phyloP scores from a whole-genome alignment of 2,888 invertebrate genomes.

The Aproaerema taeniolella region DNA sequence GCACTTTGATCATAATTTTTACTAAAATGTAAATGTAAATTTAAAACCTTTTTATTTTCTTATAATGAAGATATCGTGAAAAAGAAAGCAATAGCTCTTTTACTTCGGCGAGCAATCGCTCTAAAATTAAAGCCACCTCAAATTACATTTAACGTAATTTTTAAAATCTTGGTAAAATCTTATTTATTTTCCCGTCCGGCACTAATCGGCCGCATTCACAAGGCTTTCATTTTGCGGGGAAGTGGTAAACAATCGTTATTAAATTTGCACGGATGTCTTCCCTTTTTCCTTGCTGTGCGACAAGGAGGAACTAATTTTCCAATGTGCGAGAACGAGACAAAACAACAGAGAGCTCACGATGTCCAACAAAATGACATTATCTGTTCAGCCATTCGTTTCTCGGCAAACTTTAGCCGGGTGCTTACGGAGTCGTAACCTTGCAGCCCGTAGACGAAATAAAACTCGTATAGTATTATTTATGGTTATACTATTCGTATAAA shows the following conservation, averaged over 20 bases:
- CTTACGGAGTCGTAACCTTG: constrained; percentile 46
- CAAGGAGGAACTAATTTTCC: constrained; percentile 47
- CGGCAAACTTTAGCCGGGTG: constrained; percentile 43
- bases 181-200: constrained; percentile 30
- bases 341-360: constrained; percentile 43
- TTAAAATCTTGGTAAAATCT: constrained; percentile 7
- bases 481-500: constrained; percentile 16
- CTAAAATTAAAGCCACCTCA: background rate
- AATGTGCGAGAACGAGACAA: constrained; percentile 40
- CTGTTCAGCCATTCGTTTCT: constrained; percentile 50
- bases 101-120: too few relatives aligned
- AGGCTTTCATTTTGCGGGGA: constrained; percentile 57
- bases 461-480: constrained; percentile 38
- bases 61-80: too few relatives aligned
- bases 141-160: constrained; percentile 1
- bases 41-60: too few relatives aligned
- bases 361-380: constrained; percentile 56
- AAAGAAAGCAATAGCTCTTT: too few relatives aligned
- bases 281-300: constrained; percentile 45
- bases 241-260: constrained; percentile 74
- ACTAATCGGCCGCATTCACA: constrained; percentile 54
- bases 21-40: too few relatives aligned
- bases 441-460: constrained; percentile 41
- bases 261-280: constrained; percentile 69
- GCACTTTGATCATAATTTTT: too few relatives aligned